These are phyloP conservation scores for Drosophila nigricruria DNA, from an alignment of 2,888 invertebrate genomes.

Conservation along the genomic window DNA sequence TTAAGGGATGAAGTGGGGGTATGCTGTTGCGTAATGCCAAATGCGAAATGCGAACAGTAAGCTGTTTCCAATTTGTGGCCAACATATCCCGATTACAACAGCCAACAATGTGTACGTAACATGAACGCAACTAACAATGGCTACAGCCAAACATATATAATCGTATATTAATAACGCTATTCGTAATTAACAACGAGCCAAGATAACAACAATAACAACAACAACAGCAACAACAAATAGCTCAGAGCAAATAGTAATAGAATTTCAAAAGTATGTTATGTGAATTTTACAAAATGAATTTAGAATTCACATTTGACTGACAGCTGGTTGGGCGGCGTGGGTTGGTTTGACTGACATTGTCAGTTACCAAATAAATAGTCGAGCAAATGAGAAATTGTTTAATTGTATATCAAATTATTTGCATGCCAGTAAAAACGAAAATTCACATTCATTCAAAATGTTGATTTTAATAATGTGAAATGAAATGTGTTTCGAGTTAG, in stretches of 20 bases:
- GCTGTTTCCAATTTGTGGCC: conserved; percentile 51
- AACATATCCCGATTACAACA: conserved; percentile 24
- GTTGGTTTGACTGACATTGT: neutral
- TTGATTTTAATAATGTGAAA: neutral
- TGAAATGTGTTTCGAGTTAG: neutral
- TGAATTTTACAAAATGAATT: conserved; percentile 8
- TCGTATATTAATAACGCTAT: conserved; percentile 10
- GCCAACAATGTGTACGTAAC: conserved; percentile 6
- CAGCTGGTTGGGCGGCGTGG: neutral
- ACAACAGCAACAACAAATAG: neutral
- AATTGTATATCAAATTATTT: conserved; percentile 9
- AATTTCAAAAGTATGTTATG: conserved; percentile 16
- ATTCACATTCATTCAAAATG: neutral
- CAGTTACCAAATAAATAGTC: neutral
- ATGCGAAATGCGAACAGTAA: conserved; percentile 44
- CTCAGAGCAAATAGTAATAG: neutral
- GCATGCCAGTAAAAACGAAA: neutral
- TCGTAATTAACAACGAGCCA: conserved; percentile 28
- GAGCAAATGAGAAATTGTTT: conserved; percentile 21
- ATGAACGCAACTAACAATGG: conserved; percentile 16
- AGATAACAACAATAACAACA: conserved; percentile 10
- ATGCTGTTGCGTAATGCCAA: conserved; percentile 28
- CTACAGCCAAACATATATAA: neutral
- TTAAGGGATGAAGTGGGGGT: conserved; percentile 52
- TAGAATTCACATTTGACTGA: conserved; percentile 20